Evolutionary conservation across 2,113 vertebrate genomes (phyloP).

Genomic region (Catharus bicknelli): DNA sequence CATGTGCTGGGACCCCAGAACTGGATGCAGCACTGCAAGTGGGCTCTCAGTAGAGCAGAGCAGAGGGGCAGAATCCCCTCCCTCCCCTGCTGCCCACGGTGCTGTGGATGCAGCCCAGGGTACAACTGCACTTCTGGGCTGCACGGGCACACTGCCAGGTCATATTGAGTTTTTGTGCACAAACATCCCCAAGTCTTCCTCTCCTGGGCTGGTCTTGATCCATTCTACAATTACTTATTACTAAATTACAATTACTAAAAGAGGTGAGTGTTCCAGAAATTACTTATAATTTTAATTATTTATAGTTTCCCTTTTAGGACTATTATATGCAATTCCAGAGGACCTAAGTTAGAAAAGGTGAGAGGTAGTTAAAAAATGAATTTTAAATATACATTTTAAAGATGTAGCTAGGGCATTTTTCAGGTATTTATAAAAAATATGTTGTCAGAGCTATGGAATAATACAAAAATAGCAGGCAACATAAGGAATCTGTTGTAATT

Average conservation of each 20-base stretch:
- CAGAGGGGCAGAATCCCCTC: not conserved
- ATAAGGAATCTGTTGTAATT: not conserved
- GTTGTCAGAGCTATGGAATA: not conserved
- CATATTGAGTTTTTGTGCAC: not conserved
- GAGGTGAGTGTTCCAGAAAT: not conserved
- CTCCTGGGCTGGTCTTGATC: not conserved
- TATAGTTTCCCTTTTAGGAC: constrained; percentile 22
- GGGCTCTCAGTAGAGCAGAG: not conserved
- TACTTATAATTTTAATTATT: not conserved
- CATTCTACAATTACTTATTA: not conserved
- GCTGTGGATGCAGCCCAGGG: not conserved
- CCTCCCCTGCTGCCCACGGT: accelerated
- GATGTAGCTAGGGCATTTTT: not conserved
- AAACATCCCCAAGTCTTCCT: not conserved
- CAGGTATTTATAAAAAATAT: not conserved
- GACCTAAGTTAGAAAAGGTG: not conserved
- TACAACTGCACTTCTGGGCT: not conserved
- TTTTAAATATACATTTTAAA: not conserved
- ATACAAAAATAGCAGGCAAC: not conserved
- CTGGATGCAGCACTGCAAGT: not conserved
- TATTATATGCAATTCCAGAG: not conserved
- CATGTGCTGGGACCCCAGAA: accelerated
- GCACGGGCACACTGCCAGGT: not conserved
- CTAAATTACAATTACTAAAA: not conserved
- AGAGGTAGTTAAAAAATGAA: not conserved